These are phyloP conservation scores for Eledona agricola DNA, from an alignment of 2,888 invertebrate genomes.

Conservation along the genomic window DNA sequence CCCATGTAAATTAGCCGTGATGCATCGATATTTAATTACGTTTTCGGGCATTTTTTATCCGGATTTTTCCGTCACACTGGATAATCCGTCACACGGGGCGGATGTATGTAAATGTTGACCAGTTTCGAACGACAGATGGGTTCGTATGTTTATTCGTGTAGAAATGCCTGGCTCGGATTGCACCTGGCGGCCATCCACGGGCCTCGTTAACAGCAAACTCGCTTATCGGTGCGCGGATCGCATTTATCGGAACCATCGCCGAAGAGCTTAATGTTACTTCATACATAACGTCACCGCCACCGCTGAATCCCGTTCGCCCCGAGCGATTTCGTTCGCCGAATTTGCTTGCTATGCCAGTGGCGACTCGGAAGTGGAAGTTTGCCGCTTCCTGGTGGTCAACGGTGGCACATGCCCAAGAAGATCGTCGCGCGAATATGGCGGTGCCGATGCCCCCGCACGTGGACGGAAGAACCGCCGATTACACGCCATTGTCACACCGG, in stretches of 20 bases:
- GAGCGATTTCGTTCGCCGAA: no score
- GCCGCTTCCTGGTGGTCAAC: conserved; percentile 55
- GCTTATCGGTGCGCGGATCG: conserved; percentile 55
- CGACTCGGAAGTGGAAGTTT: conserved; percentile 57
- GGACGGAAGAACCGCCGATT: conserved; percentile 60
- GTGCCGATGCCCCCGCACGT: conserved; percentile 57
- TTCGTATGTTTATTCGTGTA: conserved; percentile 51
- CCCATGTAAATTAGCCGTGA: conserved; percentile 38
- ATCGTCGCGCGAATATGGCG: conserved; percentile 30
- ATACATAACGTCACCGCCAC: conserved; percentile 51
- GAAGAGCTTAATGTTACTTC: conserved; percentile 54
- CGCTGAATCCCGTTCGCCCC: conserved; percentile 43
- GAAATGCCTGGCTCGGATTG: conserved; percentile 53
- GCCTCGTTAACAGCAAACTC: conserved; percentile 53
- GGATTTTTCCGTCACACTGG: conserved; percentile 42
- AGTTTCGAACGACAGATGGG: conserved; percentile 42
- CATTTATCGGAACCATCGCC: conserved; percentile 53
- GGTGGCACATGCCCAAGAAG: no score
- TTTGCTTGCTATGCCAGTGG: conserved; percentile 53
- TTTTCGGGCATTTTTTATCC: conserved; percentile 41
- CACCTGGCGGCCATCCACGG: conserved; percentile 55
- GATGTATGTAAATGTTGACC: conserved; percentile 44
- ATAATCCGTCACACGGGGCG: conserved; percentile 43
- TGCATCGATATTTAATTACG: conserved; percentile 48
- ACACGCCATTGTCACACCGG: conserved; percentile 51